A percentile compares a stretch with the other conserved stretches of the same genome.
Conservation (phyloP, 1,140 invertebrate genomes). For the Bicyclus anynana region DNA sequence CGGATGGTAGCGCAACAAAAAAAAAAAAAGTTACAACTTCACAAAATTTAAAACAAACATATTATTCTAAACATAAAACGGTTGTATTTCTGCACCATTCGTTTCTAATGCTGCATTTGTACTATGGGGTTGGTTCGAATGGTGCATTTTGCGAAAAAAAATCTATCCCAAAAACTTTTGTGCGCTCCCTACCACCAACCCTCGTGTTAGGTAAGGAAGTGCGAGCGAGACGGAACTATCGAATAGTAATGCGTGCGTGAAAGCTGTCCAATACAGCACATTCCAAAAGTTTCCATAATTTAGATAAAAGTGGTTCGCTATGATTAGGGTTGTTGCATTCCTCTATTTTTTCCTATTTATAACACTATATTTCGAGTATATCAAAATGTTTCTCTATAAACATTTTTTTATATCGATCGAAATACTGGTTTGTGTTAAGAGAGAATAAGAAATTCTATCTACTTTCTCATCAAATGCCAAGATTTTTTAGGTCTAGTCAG, state of each 20-base stretch:
- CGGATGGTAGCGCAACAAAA: constrained; percentile 9
- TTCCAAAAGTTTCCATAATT: constrained; percentile 76
- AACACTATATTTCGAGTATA: too few species aligned
- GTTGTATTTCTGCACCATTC: constrained; percentile 21
- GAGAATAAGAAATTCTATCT: too few species aligned
- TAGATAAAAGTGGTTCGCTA: constrained; percentile 75
- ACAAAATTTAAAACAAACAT: constrained; percentile 17
- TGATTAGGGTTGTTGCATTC: constrained; percentile 62
- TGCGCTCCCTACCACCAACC: constrained; percentile 63
- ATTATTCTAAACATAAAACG: constrained; percentile 10
- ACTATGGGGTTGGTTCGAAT: constrained; percentile 40
- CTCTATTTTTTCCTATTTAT: not conserved
- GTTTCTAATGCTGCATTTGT: constrained; percentile 37
- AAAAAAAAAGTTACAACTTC: constrained; percentile 18
- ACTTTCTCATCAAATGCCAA: too few species aligned
- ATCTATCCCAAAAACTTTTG: constrained; percentile 71
- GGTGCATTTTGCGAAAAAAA: constrained; percentile 73
- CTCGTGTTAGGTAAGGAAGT: constrained; percentile 52
- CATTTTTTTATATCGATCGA: too few species aligned
- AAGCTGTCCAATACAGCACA: constrained; percentile 46
- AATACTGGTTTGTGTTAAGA: too few species aligned
- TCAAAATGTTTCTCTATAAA: too few species aligned
- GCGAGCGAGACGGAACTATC: constrained; percentile 40
- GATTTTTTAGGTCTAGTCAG: too few species aligned
- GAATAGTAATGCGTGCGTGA: constrained; percentile 37